These are phyloP conservation scores for Enteromius radiatus DNA, from an alignment of 2,797 vertebrate species.

Conservation along the genomic window DNA sequence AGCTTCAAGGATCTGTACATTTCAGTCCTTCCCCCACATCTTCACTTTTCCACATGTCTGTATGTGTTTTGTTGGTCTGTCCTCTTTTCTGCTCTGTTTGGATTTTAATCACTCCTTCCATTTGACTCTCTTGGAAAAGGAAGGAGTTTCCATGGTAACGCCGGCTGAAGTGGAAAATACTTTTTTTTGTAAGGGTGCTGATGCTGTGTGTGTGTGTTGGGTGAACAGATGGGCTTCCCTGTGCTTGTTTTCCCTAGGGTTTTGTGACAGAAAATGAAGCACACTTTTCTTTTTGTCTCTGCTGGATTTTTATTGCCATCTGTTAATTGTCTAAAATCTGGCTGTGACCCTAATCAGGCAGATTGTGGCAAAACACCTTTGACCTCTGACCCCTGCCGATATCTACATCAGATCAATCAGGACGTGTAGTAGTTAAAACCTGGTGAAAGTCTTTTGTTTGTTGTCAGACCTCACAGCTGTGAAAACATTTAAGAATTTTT, in stretches of 20 bases:
- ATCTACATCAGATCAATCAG: too few relatives aligned
- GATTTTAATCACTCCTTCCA: slow-evolving; percentile 28
- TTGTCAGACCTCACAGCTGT: slow-evolving; percentile 77
- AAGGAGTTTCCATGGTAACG: slow-evolving; percentile 3
- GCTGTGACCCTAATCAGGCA: neutral
- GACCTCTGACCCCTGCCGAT: neutral
- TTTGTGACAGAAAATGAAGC: neutral
- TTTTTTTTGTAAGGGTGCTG: neutral
- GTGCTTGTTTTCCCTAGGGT: neutral
- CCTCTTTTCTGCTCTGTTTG: neutral
- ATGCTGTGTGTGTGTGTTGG: neutral
- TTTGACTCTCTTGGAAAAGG: slow-evolving; percentile 20
- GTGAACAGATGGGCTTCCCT: slow-evolving; percentile 18
- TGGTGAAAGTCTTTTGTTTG: slow-evolving; percentile 60
- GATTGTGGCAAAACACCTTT: neutral
- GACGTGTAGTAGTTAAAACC: neutral
- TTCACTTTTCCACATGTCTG: slow-evolving; percentile 20
- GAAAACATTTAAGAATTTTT: slow-evolving; percentile 72
- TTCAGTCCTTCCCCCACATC: neutral
- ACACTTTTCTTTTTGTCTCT: neutral
- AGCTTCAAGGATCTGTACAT: neutral
- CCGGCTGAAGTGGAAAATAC: slow-evolving; percentile 30
- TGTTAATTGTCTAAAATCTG: slow-evolving; percentile 30
- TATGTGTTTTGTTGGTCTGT: neutral
- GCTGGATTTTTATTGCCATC: slow-evolving; percentile 18